Base-by-base conservation (phyloP, 2,888 invertebrate species). In the Stomorhina lunata region DNA sequence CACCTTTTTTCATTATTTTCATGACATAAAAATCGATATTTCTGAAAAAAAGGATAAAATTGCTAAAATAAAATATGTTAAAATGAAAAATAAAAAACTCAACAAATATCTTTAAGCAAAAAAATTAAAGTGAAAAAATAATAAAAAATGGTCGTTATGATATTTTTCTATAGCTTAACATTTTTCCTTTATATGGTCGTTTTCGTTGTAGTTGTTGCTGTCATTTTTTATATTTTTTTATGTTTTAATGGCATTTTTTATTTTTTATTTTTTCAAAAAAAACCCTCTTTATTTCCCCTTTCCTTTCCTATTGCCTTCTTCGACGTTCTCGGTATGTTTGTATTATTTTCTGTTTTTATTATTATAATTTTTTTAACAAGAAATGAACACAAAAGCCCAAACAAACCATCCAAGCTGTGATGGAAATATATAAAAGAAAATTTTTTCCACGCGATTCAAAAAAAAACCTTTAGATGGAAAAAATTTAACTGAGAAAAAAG, bases 1-100 rank as follows among this genome's bases (percentile, higher is more conserved):
- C 59, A 77, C 71, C 71, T 75, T 81, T 81, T 69, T 57, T 78
- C 76, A 73, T 73, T 77, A 72, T 72, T 78, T 73, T 69, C 78
- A 73, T 84, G 84, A 80, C 84, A 81, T 79, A 82, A 83, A 84
- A 85, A 85, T 85, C 84, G 81, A 85, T 85, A 85, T 83, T 84
- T 53, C 32, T 32, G 53, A 76, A 84, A 85, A 79, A 83, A 85
- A 84, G 65, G 76, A 77, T 79, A 72, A 79, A 79, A 81, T 80
- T 78, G 71, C 59, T 72, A 79, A 79, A 76, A 69, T 81, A 81
- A 77, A 73, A 73, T 61, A 55, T 40, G 68, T 40, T 65, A 65
- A 66, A 75, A 81, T 66, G 66, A 37, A 43, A 66, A 71, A 48
- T 20, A 65, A 69, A 68, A 73, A 76, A 79, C 50, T 77, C 55